Evolutionary conservation across 2,888 invertebrate genomes (phyloP).

Genomic region (Hydrotaea cyrtoneurina): DNA sequence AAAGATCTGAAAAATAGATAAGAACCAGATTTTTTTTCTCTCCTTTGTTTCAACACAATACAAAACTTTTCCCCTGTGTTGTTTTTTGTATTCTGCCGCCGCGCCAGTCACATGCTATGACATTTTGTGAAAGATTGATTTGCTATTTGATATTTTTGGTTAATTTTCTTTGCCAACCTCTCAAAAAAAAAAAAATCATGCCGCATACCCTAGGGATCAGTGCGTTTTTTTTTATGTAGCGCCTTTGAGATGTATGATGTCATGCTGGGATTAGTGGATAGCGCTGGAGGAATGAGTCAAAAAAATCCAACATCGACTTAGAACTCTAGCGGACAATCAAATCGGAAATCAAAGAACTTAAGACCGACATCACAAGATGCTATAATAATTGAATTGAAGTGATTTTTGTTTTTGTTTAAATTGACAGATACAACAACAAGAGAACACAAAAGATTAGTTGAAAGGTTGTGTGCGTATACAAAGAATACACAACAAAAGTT

Average conservation of each 20-base stretch:
- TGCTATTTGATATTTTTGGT: constrained; percentile 27
- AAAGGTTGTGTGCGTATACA: background rate
- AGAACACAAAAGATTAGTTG: constrained; percentile 2
- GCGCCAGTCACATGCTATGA: constrained; percentile 21
- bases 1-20: constrained; percentile 3
- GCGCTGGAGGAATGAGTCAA: background rate
- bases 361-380: constrained; percentile 20
- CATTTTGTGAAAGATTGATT: constrained; percentile 28
- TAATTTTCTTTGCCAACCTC: background rate
- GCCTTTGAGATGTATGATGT: constrained; percentile 30
- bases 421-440: background rate
- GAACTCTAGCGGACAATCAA: background rate
- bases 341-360: constrained; percentile 16
- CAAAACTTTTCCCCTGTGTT: background rate
- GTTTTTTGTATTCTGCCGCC: background rate
- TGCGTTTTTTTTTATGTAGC: background rate
- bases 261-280: constrained; percentile 26
- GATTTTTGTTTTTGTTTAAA: constrained; percentile 28
- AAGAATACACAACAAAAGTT: background rate
- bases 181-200: background rate
- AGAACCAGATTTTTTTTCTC: background rate
- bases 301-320: background rate
- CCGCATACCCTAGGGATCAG: constrained; percentile 1
- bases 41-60: too few species aligned
- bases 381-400: constrained; percentile 25